Evolutionary conservation across 1,140 invertebrate genomes (phyloP).

Genomic region (Chionoecetes opilio): DNA sequence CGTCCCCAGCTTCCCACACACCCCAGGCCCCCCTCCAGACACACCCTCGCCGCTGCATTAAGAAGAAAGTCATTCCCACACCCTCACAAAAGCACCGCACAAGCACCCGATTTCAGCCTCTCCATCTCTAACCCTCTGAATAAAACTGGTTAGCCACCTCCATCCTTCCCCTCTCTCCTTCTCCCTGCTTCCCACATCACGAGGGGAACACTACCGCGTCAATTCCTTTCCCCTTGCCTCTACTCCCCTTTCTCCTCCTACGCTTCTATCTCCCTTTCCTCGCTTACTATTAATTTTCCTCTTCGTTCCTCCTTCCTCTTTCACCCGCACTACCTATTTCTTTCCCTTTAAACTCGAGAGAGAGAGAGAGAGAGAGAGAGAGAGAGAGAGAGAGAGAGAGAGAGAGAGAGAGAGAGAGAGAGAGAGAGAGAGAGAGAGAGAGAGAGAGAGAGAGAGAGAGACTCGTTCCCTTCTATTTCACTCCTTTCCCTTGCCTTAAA

Average conservation of each 20-base stretch:
- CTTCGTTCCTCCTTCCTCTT: too few relatives aligned
- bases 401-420: too few relatives aligned
- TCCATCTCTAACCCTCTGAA: background rate
- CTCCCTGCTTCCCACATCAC: background rate
- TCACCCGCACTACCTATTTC: background rate
- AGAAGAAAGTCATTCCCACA: background rate
- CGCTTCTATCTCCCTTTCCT: background rate
- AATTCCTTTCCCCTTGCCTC: background rate
- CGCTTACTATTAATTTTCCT: background rate
- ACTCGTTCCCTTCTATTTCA: background rate
- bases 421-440: too few relatives aligned
- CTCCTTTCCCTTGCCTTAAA: background rate
- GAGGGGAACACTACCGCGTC: background rate
- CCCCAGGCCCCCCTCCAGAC: background rate
- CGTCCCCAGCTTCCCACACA: background rate
- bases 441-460: too few relatives aligned
- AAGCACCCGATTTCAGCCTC: background rate
- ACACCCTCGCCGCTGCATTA: background rate
- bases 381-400: too few relatives aligned
- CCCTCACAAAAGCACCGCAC: conserved; percentile 10
- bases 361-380: too few relatives aligned
- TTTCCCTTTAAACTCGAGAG: too few relatives aligned
- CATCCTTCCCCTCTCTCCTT: background rate
- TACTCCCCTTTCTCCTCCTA: background rate
- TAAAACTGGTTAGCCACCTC: background rate